phyloP scores from a whole-genome alignment of 2,888 invertebrate species.

The Flexamia atlantica region DNA sequence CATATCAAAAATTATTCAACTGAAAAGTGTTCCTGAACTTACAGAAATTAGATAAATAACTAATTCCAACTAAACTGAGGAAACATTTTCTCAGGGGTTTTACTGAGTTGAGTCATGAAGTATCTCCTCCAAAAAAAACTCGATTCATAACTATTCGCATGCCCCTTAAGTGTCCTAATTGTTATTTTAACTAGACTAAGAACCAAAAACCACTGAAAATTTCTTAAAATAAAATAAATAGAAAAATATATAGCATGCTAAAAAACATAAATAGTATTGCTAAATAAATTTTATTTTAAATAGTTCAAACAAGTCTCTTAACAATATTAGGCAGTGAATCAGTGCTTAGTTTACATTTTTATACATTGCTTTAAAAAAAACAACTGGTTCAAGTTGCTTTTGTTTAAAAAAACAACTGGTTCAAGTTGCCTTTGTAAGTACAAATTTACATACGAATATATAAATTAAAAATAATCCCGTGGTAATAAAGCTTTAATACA shows the following conservation, averaged over 20 bases:
- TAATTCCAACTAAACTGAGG: too few relatives aligned
- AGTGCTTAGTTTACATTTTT: background rate
- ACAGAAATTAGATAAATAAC: too few relatives aligned
- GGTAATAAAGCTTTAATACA: slow-evolving; percentile 44
- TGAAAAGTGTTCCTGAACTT: too few relatives aligned
- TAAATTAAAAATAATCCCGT: background rate
- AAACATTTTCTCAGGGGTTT: too few relatives aligned
- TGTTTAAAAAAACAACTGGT: background rate
- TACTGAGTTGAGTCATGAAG: too few relatives aligned
- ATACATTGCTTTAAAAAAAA: slow-evolving; percentile 4
- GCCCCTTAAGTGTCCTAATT: too few relatives aligned
- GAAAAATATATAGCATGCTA: background rate
- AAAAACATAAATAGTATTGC: background rate
- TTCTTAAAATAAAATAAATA: too few relatives aligned
- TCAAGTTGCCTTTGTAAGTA: slow-evolving; percentile 26
- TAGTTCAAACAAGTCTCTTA: background rate
- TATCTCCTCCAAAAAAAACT: too few relatives aligned
- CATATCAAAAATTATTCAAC: too few relatives aligned
- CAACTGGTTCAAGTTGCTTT: slow-evolving; percentile 21
- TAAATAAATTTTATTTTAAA: background rate
- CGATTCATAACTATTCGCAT: too few relatives aligned
- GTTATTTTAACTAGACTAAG: too few relatives aligned
- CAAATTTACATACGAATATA: slow-evolving; percentile 39
- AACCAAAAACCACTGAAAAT: too few relatives aligned
- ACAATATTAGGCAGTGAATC: slow-evolving; percentile 2